Conservation (phyloP, 2,888 invertebrate genomes). For the Diogma glabrata region DNA sequence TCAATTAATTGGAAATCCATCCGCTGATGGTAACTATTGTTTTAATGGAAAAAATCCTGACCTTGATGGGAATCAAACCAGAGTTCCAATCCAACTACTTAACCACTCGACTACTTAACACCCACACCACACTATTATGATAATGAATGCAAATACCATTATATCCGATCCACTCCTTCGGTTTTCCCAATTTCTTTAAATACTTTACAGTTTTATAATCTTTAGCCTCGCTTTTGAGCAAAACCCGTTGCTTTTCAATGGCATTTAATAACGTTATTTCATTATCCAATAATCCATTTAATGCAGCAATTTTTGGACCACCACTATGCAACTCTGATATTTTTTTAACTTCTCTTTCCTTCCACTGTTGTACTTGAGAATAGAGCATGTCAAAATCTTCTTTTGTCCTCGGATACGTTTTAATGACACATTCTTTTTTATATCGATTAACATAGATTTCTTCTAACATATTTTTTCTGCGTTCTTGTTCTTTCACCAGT, state of each 20-base stretch:
- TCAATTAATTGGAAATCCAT: no score
- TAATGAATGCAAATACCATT: no score
- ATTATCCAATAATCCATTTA: constrained; percentile 56
- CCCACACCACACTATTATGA: no score
- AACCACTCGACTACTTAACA: no score
- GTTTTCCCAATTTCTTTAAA: constrained; percentile 55
- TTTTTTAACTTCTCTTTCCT: constrained; percentile 39
- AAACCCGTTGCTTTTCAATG: constrained; percentile 54
- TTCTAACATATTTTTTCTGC: constrained; percentile 33
- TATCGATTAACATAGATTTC: constrained; percentile 43
- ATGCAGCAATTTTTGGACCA: constrained; percentile 57
- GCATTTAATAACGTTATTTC: constrained; percentile 57
- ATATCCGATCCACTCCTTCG: constrained; percentile 64
- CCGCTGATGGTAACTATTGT: no score
- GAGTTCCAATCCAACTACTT: no score
- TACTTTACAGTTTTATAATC: constrained; percentile 49
- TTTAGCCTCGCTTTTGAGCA: constrained; percentile 46
- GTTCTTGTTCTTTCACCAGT: constrained; percentile 43
- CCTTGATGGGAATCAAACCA: no score
- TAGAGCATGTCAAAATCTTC: constrained; percentile 66
- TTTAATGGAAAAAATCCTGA: no score
- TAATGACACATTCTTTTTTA: constrained; percentile 46
- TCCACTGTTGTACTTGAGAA: constrained; percentile 37
- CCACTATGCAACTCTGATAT: constrained; percentile 52
- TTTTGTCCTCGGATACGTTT: constrained; percentile 56